These are phyloP conservation scores for Sphaerophoria taeniata DNA, from an alignment of 2,888 invertebrate genomes.

Conservation along the genomic window DNA sequence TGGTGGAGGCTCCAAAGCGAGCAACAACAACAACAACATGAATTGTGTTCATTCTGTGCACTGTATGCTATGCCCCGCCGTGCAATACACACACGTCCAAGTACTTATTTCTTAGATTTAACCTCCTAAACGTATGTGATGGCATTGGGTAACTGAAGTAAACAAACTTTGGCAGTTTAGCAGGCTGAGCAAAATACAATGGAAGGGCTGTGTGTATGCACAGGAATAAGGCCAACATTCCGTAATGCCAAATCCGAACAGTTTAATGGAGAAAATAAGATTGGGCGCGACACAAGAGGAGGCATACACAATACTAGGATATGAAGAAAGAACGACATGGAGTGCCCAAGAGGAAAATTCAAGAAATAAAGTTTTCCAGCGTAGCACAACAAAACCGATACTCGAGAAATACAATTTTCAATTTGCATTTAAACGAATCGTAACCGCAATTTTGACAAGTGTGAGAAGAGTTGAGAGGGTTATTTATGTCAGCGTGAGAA, in stretches of 20 bases:
- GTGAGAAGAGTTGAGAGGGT: conserved; percentile 73
- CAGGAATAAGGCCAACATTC: conserved; percentile 53
- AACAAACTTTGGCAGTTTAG: conserved; percentile 73
- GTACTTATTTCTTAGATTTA: conserved; percentile 68
- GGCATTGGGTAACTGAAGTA: conserved; percentile 67
- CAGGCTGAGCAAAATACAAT: conserved; percentile 54
- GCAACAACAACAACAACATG: conserved; percentile 17
- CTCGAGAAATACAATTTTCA: conserved; percentile 71
- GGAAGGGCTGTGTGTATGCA: background rate
- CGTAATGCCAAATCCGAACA: conserved; percentile 11
- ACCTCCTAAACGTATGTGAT: conserved; percentile 69
- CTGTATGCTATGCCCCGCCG: background rate
- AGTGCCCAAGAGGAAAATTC: conserved; percentile 65
- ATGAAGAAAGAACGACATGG: background rate
- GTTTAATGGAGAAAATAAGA: background rate
- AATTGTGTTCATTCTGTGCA: background rate
- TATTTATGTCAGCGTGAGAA: conserved; percentile 67
- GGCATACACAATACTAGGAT: background rate
- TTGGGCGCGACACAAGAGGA: background rate
- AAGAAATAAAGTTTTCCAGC: conserved; percentile 65
- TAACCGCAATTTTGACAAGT: conserved; percentile 74
- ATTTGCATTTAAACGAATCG: conserved; percentile 75
- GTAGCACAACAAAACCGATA: conserved; percentile 67
- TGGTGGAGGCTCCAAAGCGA: background rate
- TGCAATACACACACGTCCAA: conserved; percentile 54